Conservation (phyloP, 2,888 invertebrate genomes). For the Macaria liturata region DNA sequence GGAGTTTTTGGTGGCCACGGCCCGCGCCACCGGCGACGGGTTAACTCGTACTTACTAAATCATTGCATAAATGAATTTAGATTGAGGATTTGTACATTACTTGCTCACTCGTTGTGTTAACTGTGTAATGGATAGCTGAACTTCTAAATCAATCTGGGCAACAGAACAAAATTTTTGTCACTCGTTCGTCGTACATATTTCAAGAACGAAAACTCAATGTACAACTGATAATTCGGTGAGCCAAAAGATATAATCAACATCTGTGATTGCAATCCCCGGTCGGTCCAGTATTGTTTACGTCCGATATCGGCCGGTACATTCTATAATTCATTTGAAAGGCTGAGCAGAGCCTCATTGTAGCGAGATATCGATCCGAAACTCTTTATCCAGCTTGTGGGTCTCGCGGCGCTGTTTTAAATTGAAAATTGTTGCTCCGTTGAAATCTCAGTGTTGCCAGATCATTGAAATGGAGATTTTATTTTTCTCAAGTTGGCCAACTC, state of each 20-base stretch:
- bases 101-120: background rate
- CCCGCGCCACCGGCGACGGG: constrained; percentile 6
- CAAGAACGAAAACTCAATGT: too few species aligned
- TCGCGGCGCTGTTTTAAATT: constrained; percentile 40
- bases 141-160: too few species aligned
- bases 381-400: constrained; percentile 9
- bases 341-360: constrained; percentile 39
- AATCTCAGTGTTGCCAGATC: constrained; percentile 34
- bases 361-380: constrained; percentile 40
- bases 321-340: constrained; percentile 6
- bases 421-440: constrained; percentile 38
- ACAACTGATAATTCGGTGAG: too few species aligned
- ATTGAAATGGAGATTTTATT: constrained; percentile 34
- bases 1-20: constrained; percentile 17
- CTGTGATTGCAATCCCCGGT: too few species aligned
- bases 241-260: too few species aligned
- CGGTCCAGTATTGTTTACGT: too few species aligned
- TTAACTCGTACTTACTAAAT: constrained; percentile 15
- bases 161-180: too few species aligned
- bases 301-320: too few species aligned
- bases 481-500: constrained; percentile 11
- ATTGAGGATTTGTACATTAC: constrained; percentile 6
- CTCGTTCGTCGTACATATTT: too few species aligned
- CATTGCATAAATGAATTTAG: constrained; percentile 17
- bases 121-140: background rate